Percentiles rank a stretch among this genome's conserved stretches.
Evolutionary conservation across 2,888 invertebrate genomes (phyloP).

Genomic region (Augochlorella aurata): DNA sequence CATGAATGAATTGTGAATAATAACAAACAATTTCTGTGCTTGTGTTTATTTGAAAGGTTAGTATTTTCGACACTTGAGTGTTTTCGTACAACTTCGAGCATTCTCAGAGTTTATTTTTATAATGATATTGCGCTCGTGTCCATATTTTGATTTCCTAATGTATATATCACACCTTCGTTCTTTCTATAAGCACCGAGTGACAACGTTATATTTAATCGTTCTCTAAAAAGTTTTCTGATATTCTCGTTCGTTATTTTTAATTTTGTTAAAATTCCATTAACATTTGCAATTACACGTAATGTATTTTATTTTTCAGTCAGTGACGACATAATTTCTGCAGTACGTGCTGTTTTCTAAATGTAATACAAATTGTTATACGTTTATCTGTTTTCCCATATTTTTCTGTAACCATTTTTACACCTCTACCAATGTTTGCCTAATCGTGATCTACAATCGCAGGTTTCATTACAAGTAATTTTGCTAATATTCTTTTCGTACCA

Average conservation of each 20-base stretch:
- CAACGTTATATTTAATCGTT: background rate
- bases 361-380: background rate
- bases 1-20: constrained; percentile 40
- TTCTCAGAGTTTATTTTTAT: constrained; percentile 54
- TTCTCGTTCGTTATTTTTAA: background rate
- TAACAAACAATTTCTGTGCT: constrained; percentile 13
- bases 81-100: constrained; percentile 26
- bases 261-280: background rate
- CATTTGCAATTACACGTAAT: background rate
- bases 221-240: background rate
- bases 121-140: constrained; percentile 19
- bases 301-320: constrained; percentile 6
- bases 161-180: constrained; percentile 1
- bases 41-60: constrained; percentile 45
- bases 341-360: background rate
- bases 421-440: background rate
- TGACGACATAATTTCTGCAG: background rate
- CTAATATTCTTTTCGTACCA: background rate
- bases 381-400: background rate
- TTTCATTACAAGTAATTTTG: background rate
- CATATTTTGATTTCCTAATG: constrained; percentile 41
- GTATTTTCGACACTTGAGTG: constrained; percentile 37
- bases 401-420: background rate
- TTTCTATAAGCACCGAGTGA: background rate
- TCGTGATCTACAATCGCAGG: constrained; percentile 14